Evolutionary conservation across 2,888 invertebrate species (phyloP).

Genomic region (Sminthurides aquaticus): DNA sequence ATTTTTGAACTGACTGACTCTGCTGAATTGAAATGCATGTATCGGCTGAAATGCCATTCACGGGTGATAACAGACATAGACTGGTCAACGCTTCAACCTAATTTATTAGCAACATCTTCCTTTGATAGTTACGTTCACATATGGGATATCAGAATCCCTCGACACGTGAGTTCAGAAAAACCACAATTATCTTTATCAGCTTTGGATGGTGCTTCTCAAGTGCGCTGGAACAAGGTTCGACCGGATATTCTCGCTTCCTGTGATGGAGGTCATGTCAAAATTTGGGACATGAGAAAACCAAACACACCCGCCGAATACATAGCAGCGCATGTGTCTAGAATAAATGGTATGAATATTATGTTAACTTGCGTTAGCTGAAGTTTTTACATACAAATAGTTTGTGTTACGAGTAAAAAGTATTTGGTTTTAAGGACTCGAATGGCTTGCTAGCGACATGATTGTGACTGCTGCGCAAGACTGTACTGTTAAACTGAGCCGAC

Average conservation of each 20-base stretch:
- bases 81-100: constrained; percentile 75
- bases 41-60: constrained; percentile 71
- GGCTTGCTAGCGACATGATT: constrained; percentile 43
- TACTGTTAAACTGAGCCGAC: constrained; percentile 89
- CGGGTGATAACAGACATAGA: constrained; percentile 83
- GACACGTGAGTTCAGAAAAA: constrained; percentile 47
- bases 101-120: constrained; percentile 68
- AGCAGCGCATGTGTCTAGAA: constrained; percentile 74
- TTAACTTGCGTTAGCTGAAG: background rate
- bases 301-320: constrained; percentile 83
- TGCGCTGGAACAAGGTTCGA: constrained; percentile 83
- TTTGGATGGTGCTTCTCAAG: constrained; percentile 81
- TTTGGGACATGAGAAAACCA: constrained; percentile 90
- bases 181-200: constrained; percentile 78
- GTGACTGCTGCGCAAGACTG: constrained; percentile 87
- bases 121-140: constrained; percentile 30
- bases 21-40: constrained; percentile 63
- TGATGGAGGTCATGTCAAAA: constrained; percentile 89
- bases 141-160: constrained; percentile 28
- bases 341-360: constrained; percentile 41
- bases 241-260: constrained; percentile 81
- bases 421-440: too few relatives aligned
- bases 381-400: background rate
- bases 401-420: background rate
- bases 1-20: constrained; percentile 61